Conservation (phyloP, 1,140 invertebrate genomes). For the Conus ventricosus region DNA sequence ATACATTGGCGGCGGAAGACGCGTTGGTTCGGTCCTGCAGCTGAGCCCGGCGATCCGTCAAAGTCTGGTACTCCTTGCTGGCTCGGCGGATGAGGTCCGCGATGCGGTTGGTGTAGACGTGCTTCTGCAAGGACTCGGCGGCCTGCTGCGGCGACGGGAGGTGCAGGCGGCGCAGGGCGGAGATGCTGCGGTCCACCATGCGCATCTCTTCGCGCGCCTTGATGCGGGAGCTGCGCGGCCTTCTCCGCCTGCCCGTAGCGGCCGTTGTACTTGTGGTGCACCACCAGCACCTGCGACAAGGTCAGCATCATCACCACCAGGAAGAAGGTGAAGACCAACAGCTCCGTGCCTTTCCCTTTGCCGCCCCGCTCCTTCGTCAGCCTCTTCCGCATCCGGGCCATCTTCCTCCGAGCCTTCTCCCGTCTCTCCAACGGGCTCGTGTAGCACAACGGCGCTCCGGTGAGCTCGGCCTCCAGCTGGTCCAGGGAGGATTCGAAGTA, state of each 20-base stretch:
- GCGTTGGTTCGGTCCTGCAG: not conserved
- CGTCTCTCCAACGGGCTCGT: not conserved
- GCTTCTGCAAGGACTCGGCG: slow-evolving; percentile 34
- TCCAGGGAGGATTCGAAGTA: not conserved
- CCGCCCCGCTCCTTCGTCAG: not conserved
- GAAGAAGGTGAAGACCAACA: slow-evolving; percentile 39
- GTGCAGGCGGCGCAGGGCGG: slow-evolving; percentile 34
- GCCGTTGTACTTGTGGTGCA: slow-evolving; percentile 48
- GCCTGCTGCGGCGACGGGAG: slow-evolving; percentile 32
- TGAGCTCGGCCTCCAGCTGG: not conserved
- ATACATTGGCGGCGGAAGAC: not conserved
- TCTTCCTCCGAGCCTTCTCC: not conserved
- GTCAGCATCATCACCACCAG: slow-evolving; percentile 45
- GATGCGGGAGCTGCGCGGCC: slow-evolving; percentile 15
- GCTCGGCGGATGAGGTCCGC: slow-evolving; percentile 32
- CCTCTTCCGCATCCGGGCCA: not conserved
- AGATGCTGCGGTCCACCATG: slow-evolving; percentile 41
- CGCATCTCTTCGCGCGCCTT: slow-evolving; percentile 37
- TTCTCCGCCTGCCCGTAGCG: slow-evolving; percentile 25
- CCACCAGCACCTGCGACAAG: slow-evolving; percentile 48
- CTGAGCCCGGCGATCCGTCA: not conserved
- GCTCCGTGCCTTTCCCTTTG: slow-evolving; percentile 27
- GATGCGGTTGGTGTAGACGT: slow-evolving; percentile 40
- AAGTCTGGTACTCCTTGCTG: slow-evolving; percentile 19
- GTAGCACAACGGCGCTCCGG: not conserved